A percentile compares a stretch with the other conserved stretches of the same genome.
These are phyloP conservation scores for Agapetus fuscipes DNA, from an alignment of 2,888 invertebrate species.

Conservation along the genomic window DNA sequence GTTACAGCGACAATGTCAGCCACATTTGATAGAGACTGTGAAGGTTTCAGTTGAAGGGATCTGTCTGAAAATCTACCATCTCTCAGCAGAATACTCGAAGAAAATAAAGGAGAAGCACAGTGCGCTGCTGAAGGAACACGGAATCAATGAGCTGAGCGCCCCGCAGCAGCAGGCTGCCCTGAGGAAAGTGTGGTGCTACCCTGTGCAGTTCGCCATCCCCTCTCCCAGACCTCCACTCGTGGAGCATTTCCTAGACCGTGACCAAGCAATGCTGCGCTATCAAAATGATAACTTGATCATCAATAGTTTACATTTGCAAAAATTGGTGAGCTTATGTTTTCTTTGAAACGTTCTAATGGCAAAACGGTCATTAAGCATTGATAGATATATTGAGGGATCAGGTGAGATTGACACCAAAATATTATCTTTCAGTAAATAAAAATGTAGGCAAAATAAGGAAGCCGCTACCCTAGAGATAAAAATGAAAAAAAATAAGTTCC, in stretches of 20 bases:
- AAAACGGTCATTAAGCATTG: too few relatives aligned
- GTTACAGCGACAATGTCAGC: constrained; percentile 80
- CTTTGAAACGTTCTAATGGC: too few relatives aligned
- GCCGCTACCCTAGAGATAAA: too few relatives aligned
- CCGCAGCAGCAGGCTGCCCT: constrained; percentile 60
- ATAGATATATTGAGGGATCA: too few relatives aligned
- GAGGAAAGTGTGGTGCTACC: constrained; percentile 92
- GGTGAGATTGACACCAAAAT: too few relatives aligned
- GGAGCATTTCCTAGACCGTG: constrained; percentile 78
- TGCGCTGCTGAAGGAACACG: constrained; percentile 77
- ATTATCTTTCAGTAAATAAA: too few relatives aligned
- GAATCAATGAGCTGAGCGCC: constrained; percentile 59
- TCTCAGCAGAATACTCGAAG: constrained; percentile 85
- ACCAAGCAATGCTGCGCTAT: constrained; percentile 77
- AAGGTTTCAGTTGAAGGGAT: constrained; percentile 92
- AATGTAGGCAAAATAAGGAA: too few relatives aligned
- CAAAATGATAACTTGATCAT: constrained; percentile 80
- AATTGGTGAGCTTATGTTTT: constrained; percentile 57
- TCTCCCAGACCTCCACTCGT: constrained; percentile 78
- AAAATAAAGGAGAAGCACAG: constrained; percentile 84
- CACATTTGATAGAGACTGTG: constrained; percentile 89
- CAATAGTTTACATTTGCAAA: constrained; percentile 82
- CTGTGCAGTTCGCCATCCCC: constrained; percentile 81
- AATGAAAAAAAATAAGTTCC: too few relatives aligned
- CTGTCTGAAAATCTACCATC: constrained; percentile 85